phyloP scores from a whole-genome alignment of 2,888 invertebrate species.

The Chymomyza procnemis region DNA sequence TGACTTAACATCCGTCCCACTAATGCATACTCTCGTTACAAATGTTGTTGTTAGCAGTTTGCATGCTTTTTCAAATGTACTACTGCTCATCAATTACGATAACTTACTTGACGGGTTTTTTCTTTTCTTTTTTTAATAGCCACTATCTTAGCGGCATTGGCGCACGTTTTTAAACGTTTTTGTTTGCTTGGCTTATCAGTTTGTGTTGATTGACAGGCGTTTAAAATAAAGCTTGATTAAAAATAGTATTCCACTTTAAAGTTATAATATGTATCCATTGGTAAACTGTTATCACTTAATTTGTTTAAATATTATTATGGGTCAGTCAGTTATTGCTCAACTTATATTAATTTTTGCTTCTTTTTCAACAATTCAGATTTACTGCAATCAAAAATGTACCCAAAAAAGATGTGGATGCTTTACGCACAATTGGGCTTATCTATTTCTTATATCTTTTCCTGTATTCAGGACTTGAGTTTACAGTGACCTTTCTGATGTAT shows the following conservation, averaged over 20 bases:
- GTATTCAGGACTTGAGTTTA: conserved; percentile 98
- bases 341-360: neutral
- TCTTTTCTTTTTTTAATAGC: neutral
- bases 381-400: conserved; percentile 84
- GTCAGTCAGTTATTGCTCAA: no score
- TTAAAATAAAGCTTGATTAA: conserved; percentile 17
- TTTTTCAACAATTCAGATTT: conserved; percentile 81
- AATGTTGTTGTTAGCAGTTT: conserved; percentile 1
- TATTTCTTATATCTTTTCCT: conserved; percentile 95
- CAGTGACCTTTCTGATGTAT: conserved; percentile 96
- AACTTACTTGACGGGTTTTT: neutral
- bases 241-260: neutral
- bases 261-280: no score
- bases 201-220: neutral
- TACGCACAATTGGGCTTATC: conserved; percentile 85
- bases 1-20: conserved; percentile 16
- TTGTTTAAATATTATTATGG: no score
- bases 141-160: neutral
- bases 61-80: neutral
- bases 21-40: conserved; percentile 1
- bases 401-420: conserved; percentile 82
- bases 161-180: conserved; percentile 23
- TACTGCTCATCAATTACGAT: neutral
- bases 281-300: no score
- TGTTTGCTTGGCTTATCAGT: conserved; percentile 43